Evolutionary conservation across 2,888 invertebrate genomes (phyloP), one percentile per base, ranked within the genome.

Genomic region (Brenthis daphne): DNA sequence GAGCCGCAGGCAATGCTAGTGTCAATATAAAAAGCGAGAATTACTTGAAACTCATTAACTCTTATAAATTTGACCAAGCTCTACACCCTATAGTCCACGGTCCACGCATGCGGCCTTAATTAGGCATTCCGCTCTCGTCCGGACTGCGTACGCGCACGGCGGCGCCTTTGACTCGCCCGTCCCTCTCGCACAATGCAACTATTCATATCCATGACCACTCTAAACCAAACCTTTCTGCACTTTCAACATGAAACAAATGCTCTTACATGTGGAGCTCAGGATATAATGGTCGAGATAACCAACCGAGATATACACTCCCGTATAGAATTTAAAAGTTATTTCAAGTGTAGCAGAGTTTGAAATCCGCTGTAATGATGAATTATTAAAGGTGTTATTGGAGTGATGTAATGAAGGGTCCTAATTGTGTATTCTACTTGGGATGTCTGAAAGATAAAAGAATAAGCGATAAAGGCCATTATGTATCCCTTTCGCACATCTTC

Each of bases 81-180:
- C 76, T 75, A 69, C 77, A 79, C 77, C 76, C 79, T 76, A 74
- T 77, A 83, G 86, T 89, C 89, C 89, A 87, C 87, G 90, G 86
- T 89, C 89, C 89, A 87, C 87, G 90, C 92, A 91, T 92, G 89
- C 90, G 90, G 89, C 86, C 89, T 90, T 91, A 92, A 92, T 92
- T 92, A 92, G 89, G 89, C 89, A 92, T 92, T 92, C 92, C 87
- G 82, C 79, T 80, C 83, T 87, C 90, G 90, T 89, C 89, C 87
- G 90, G 88, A 83, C 82, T 83, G 85, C 90, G 89, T 88, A 85
- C 87, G 88, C 88, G 86, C 89, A 84, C 77, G 85, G 86, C 90
- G 91, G 90, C 85, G 81, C 82, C 89, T 90, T 92, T 92, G 92
- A 89, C 84, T 78, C 75, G 76, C 77, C 86, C 83, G 79, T 89